Evolutionary conservation across 1,140 invertebrate species (phyloP).

Genomic region (Drosophila novamexicana): DNA sequence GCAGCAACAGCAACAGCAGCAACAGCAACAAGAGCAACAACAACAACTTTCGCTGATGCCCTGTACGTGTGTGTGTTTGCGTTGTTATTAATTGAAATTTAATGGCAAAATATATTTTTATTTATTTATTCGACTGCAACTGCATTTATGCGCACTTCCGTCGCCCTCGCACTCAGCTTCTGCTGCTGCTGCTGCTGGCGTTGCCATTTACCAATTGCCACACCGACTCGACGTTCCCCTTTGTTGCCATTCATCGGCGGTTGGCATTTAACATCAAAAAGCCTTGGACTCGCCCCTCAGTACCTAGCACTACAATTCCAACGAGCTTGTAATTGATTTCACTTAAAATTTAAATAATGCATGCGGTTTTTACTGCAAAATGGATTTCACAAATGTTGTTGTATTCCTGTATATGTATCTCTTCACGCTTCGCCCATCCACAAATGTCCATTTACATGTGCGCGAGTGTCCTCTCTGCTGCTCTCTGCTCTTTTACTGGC

Average conservation of each 20-base stretch:
- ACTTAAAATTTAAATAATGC: conserved; percentile 84
- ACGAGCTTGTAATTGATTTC: conserved; percentile 81
- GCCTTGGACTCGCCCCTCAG: conserved; percentile 29
- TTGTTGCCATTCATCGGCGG: conserved; percentile 32
- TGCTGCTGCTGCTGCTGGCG: conserved; percentile 11
- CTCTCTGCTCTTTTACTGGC: conserved; percentile 6
- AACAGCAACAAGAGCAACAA: conserved; percentile 7
- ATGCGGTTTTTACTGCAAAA: conserved; percentile 83
- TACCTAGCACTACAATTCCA: conserved; percentile 18
- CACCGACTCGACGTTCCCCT: conserved; percentile 15
- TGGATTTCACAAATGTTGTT: conserved; percentile 69
- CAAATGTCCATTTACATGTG: conserved; percentile 5
- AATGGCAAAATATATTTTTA: conserved; percentile 80
- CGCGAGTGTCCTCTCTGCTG: conserved; percentile 8
- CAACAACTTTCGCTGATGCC: conserved; percentile 35
- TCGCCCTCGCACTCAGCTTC: conserved; percentile 43
- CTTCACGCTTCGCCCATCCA: not conserved
- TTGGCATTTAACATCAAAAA: conserved; percentile 77
- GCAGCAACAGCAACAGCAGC: conserved; percentile 18
- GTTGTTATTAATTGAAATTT: conserved; percentile 84
- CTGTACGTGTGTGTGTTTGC: conserved; percentile 67
- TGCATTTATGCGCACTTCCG: conserved; percentile 81
- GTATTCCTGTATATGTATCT: not conserved
- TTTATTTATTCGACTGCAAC: conserved; percentile 80
- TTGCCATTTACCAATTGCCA: conserved; percentile 28